Percentiles rank a stretch among this genome's conserved stretches.
Evolutionary conservation across 2,797 vertebrate genomes (phyloP).

Genomic region (Peromyscus nudipes): DNA sequence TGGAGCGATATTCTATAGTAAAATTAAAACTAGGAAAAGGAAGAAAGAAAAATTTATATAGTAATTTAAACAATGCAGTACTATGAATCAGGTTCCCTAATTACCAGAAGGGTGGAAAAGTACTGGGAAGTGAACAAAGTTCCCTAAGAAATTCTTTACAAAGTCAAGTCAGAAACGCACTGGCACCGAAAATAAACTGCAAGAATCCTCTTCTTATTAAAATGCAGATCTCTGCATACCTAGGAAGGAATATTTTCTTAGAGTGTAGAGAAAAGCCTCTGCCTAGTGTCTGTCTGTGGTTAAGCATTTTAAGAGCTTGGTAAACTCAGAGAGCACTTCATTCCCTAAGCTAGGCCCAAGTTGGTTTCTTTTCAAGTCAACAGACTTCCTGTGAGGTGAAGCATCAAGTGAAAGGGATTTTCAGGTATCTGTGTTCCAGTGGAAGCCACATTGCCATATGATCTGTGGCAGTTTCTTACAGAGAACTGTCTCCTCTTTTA

Average conservation of each 20-base stretch:
- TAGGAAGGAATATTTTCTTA: conserved; percentile 16
- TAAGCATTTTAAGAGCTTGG: conserved; percentile 11
- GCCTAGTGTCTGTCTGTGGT: background rate
- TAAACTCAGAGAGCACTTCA: background rate
- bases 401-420: background rate
- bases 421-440: background rate
- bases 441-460: background rate
- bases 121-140: conserved; percentile 20
- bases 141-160: conserved; percentile 17
- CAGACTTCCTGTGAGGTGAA: background rate
- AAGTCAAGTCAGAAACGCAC: conserved; percentile 23
- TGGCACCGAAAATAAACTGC: conserved; percentile 45
- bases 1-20: conserved; percentile 37
- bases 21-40: conserved; percentile 56
- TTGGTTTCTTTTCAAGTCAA: conserved; percentile 18
- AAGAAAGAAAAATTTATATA: conserved; percentile 29
- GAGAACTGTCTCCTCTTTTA: background rate
- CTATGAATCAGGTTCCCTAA: conserved; percentile 51
- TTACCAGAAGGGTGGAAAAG: conserved; percentile 9
- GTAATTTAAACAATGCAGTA: conserved; percentile 34
- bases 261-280: background rate
- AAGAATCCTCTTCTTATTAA: conserved; percentile 23
- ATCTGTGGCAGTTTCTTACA: background rate
- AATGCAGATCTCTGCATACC: conserved; percentile 41
- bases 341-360: background rate